Conservation (phyloP, 1,140 invertebrate genomes). For the Antheraea pernyi region DNA sequence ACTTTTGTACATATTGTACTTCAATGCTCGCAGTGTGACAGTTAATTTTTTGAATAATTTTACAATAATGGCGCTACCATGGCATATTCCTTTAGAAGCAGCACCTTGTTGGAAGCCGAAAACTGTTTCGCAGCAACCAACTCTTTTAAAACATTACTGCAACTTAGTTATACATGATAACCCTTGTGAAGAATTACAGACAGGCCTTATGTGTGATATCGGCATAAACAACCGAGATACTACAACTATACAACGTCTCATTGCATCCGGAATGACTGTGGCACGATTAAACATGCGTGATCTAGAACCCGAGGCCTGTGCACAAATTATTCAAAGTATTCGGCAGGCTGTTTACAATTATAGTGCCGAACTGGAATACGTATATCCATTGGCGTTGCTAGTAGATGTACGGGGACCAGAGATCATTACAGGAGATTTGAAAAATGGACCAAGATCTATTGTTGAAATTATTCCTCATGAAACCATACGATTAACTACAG, state of each 20-base stretch:
- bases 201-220: constrained; percentile 71
- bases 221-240: constrained; percentile 59
- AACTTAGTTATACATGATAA: constrained; percentile 58
- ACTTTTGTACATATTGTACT: too few relatives aligned
- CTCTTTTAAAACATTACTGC: constrained; percentile 61
- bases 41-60: neutral
- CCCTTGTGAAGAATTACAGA: constrained; percentile 67
- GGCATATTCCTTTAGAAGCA: constrained; percentile 68
- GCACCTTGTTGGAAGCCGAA: constrained; percentile 41
- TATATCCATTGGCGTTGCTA: constrained; percentile 71
- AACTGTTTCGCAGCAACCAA: constrained; percentile 32
- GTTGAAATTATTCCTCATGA: constrained; percentile 49
- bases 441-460: constrained; percentile 52
- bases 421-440: constrained; percentile 68
- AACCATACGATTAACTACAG: constrained; percentile 58
- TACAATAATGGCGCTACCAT: constrained; percentile 58
- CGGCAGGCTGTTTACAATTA: constrained; percentile 73
- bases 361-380: constrained; percentile 67
- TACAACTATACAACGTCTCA: constrained; percentile 59
- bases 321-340: constrained; percentile 67
- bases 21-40: too few relatives aligned
- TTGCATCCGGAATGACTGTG: constrained; percentile 70
- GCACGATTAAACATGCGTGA: constrained; percentile 64
- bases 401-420: constrained; percentile 70
- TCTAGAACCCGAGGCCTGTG: constrained; percentile 65